A percentile compares a stretch with the other conserved stretches of the same genome.
Conservation (phyloP, 2,888 invertebrate species). For the Halocaridina rubra region DNA sequence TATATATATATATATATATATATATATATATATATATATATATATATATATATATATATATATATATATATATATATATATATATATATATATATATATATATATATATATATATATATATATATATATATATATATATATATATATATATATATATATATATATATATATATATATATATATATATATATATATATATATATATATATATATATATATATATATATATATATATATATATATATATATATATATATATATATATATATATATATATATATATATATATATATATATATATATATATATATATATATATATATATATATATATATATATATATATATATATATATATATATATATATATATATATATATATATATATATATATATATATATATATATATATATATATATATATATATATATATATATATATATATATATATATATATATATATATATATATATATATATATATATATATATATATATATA, state of each 20-base stretch:
- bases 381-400: neutral
- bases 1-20: neutral
- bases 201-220: neutral
- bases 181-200: neutral
- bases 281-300: neutral
- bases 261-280: neutral
- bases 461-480: no score
- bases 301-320: neutral
- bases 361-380: neutral
- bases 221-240: neutral
- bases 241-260: neutral
- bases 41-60: neutral
- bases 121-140: neutral
- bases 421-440: no score
- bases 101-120: neutral
- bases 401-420: no score
- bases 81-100: neutral
- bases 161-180: neutral
- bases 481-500: no score
- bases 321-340: neutral
- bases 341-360: neutral
- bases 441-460: no score
- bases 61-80: neutral
- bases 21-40: neutral
- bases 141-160: neutral